phyloP scores from a whole-genome alignment of 2,113 vertebrate species.

The Speoplatyrhinus poulsoni region DNA sequence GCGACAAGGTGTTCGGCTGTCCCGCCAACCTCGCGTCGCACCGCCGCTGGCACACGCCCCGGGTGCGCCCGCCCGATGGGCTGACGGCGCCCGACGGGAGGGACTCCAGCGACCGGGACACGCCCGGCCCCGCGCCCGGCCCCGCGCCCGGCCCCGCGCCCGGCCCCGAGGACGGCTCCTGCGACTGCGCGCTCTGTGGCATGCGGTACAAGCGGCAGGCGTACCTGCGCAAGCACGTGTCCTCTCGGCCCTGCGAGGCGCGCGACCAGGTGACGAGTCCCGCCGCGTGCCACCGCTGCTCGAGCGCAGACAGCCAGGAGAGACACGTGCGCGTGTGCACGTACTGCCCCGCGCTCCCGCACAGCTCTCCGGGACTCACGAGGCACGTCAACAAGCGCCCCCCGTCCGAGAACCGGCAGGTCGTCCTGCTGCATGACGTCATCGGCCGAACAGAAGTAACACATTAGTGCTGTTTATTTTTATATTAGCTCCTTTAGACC shows the following conservation, averaged over 20 bases:
- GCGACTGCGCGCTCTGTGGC: slow-evolving; percentile 83
- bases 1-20: slow-evolving; percentile 93
- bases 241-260: slow-evolving; percentile 75
- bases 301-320: slow-evolving; percentile 84
- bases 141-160: slow-evolving; percentile 81
- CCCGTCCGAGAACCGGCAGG: slow-evolving; percentile 91
- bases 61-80: too few relatives aligned
- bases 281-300: slow-evolving; percentile 77
- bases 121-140: slow-evolving; percentile 70
- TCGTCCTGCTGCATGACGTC: slow-evolving; percentile 80
- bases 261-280: slow-evolving; percentile 32
- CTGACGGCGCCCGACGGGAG: slow-evolving; percentile 52
- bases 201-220: slow-evolving; percentile 89
- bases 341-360: slow-evolving; percentile 90
- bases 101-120: slow-evolving; percentile 82
- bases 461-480: slow-evolving; percentile 66
- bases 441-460: not conserved
- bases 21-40: slow-evolving; percentile 94
- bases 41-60: slow-evolving; percentile 88
- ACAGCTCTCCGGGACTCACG: slow-evolving; percentile 92
- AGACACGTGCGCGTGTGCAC: slow-evolving; percentile 91
- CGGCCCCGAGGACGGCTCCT: slow-evolving; percentile 82
- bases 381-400: slow-evolving; percentile 96
- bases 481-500: slow-evolving; percentile 77
- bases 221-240: slow-evolving; percentile 86